Conservation (phyloP, 2,113 vertebrate species). For the Brachionichthys hirsutus region DNA sequence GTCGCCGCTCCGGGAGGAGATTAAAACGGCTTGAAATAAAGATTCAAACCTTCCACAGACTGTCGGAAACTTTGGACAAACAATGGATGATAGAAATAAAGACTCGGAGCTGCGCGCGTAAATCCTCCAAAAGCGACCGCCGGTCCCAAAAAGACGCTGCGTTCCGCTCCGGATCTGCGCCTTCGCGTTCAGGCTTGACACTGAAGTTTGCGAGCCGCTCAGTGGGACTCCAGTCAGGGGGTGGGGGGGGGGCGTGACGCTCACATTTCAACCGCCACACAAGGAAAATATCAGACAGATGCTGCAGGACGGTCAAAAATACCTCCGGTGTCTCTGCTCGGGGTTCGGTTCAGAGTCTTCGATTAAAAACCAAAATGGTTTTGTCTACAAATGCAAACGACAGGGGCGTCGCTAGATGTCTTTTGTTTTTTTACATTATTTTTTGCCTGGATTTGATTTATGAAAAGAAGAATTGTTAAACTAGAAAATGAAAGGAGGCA, state of each 20-base stretch:
- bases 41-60: slow-evolving; percentile 33
- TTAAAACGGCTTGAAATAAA: neutral
- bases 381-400: no score
- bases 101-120: slow-evolving; percentile 7
- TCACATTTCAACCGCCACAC: slow-evolving; percentile 63
- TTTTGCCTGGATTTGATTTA: no score
- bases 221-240: slow-evolving; percentile 53
- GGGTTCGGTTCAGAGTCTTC: neutral
- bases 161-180: slow-evolving; percentile 36
- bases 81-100: slow-evolving; percentile 19
- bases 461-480: no score
- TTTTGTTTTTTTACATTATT: no score
- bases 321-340: slow-evolving; percentile 38
- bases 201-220: slow-evolving; percentile 65
- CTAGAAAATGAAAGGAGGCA: no score
- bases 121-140: slow-evolving; percentile 23
- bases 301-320: slow-evolving; percentile 50
- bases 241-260: slow-evolving; percentile 54
- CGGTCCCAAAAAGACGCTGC: no score
- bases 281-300: slow-evolving; percentile 68
- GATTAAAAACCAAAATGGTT: no score
- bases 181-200: slow-evolving; percentile 55
- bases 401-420: no score
- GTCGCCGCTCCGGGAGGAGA: slow-evolving; percentile 15
- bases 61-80: slow-evolving; percentile 50